Base-by-base conservation (phyloP, 2,797 vertebrate genomes). In the Acanthis flammea region DNA sequence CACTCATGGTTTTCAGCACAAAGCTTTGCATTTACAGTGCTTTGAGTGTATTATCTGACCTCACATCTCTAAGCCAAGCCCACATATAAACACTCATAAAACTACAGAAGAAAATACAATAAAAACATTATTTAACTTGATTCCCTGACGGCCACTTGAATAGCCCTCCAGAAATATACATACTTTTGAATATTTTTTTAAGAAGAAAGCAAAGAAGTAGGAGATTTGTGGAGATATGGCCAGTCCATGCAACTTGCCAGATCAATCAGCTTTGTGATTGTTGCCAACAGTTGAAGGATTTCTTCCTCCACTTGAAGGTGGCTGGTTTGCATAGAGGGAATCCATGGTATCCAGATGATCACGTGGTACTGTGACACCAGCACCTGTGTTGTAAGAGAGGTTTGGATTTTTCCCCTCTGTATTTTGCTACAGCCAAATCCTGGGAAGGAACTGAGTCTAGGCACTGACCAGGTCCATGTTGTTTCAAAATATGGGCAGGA, bases 81-180 rank as follows among this genome's bases (percentile, higher is more conserved):
- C 67, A 81, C n/a, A 50, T n/a, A 67, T 28, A 86, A 55, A 94
- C 55, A 86, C 27, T 78, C 39, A 53, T 24, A 71, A 85, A 88
- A 50, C 68, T 94, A 77, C 84, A 95, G 61, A 92, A 80, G 75
- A 35, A 83, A 91, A 73, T 30, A 80, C 78, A 81, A 73, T 86
- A 86, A 89, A 93, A 77, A 79, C 23, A 62, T 44, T 42, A 65
- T 76, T 90, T 93, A 87, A 67, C 30, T 84, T 74, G 24, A 74
- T 61, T 89, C 57, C 62, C 33, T 51, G 27, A 41, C 4, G 21
- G 41, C 28, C 24, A 73, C 51, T 25, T 48, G 41, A 92, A 45
- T 28, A 75, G 6, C 41, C 37, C 55, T 83, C 41, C 58, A 80
- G 33, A 78, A 57, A 92, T 18, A 77, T 22, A 58, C 51, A 62